Percentiles rank a stretch among this genome's conserved stretches.
These are phyloP conservation scores for Hyppa rectilinea DNA, from an alignment of 2,888 invertebrate species.

Conservation along the genomic window DNA sequence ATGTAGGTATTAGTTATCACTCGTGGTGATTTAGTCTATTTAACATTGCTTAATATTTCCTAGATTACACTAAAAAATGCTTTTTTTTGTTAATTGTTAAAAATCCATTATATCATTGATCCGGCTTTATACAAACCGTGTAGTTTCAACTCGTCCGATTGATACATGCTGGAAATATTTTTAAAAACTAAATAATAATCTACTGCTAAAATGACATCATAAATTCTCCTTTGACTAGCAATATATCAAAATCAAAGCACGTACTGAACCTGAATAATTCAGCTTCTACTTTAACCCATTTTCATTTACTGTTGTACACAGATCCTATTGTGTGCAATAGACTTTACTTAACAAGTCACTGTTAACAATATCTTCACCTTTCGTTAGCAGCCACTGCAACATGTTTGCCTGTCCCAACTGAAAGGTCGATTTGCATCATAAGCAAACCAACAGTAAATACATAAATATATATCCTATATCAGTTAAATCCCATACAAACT, in stretches of 20 bases:
- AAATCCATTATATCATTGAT: background rate
- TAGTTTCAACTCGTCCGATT: no score
- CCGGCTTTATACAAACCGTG: background rate
- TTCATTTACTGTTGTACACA: background rate
- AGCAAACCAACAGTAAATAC: constrained; percentile 42
- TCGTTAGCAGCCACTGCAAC: constrained; percentile 29
- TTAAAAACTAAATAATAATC: background rate
- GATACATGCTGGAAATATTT: background rate
- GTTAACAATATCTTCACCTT: constrained; percentile 16
- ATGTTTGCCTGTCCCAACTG: constrained; percentile 17
- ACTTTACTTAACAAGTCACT: background rate
- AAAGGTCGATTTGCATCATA: constrained; percentile 58
- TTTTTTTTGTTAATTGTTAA: no score
- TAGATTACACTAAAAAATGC: background rate
- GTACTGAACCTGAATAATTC: constrained; percentile 1
- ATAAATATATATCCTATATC: constrained; percentile 27
- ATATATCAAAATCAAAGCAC: background rate
- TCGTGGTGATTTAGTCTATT: background rate
- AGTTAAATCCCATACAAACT: constrained; percentile 39
- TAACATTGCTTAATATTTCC: background rate
- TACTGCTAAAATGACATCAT: background rate
- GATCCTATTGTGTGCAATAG: background rate
- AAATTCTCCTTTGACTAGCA: background rate
- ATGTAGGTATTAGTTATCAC: background rate
- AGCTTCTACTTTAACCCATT: background rate